A percentile compares a stretch with the other conserved stretches of the same genome.
Evolutionary conservation across 2,113 vertebrate species (phyloP).

Genomic region (Oncorhynchus nerka): DNA sequence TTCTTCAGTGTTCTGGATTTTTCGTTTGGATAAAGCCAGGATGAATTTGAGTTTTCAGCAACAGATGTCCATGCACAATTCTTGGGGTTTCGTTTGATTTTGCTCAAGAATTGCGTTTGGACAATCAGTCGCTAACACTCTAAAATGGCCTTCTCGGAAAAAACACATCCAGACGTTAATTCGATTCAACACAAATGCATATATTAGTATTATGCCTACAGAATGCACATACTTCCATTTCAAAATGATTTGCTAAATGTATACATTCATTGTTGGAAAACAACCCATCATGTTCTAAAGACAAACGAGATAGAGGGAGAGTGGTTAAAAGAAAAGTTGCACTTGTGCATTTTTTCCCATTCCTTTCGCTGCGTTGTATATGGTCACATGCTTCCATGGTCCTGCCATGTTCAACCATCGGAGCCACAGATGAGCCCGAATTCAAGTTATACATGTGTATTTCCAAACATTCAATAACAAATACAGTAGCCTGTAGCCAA

Average conservation of each 20-base stretch:
- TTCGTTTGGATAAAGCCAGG: constrained; percentile 20
- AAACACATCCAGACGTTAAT: constrained; percentile 23
- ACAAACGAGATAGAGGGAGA: not conserved
- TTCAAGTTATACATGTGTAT: not conserved
- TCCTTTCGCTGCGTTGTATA: not conserved
- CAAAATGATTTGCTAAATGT: not conserved
- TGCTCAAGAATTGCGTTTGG: constrained; percentile 99
- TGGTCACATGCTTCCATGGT: not conserved
- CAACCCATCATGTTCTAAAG: not conserved
- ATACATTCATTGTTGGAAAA: not conserved
- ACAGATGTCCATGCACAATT: constrained; percentile 99
- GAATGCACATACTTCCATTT: not conserved
- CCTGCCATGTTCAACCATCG: not conserved
- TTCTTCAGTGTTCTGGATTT: constrained; percentile 5
- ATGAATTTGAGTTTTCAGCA: constrained; percentile 85
- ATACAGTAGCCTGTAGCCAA: not conserved
- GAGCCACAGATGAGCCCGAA: not conserved
- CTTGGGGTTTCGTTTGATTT: constrained; percentile 88
- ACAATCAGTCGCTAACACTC: constrained; percentile 96
- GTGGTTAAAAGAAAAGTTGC: not conserved
- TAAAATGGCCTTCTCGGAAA: constrained; percentile 12
- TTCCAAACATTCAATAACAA: not conserved
- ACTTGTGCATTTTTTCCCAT: not conserved
- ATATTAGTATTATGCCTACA: not conserved
- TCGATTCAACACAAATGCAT: not conserved